Evolutionary conservation across 2,113 vertebrate genomes (phyloP), one percentile per base, ranked within the genome.

Genomic region (Gambusia affinis): DNA sequence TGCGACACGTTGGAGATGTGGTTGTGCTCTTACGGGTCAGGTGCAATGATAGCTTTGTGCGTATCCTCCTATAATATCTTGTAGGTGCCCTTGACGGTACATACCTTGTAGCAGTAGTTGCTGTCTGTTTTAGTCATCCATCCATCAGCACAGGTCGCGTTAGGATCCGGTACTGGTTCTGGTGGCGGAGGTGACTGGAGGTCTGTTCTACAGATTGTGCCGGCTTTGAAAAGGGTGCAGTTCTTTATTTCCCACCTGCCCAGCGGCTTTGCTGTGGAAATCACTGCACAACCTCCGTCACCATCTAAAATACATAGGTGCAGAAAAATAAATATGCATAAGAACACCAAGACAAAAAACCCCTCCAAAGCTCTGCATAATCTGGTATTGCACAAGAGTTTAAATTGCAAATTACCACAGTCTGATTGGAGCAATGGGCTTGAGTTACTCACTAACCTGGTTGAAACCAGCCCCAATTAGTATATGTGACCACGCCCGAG

Each of bases 51-150:
- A 3, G 35, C 12, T 37, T 37, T 37, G 35, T 37, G 35, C 2
- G 10, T 37, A 0, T 37, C 35, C 35, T 37, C 35, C 35, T 37
- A 37, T 12, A 11, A 37, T 37, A 2, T 37, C 8, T 8, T 37
- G 35, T 37, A 37, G 35, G 35, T 11, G 10, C 35, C 35, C 35
- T 37, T 37, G 35, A 15, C 17, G 19, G 5, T 19, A 74, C 82
- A 84, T 84, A 97, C 97, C 96, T 98, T 99, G 87, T 97, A 98
- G 91, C 98, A 99, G 81, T 96, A 95, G 85, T 88, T 85, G 8
- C 81, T 89, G 73, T 88, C 76, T 0, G 87, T 76, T 64, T 77
- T 88, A 33, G 93, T 93, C 22, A 93, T 57, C 98, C 98, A 99
- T 15, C 96, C 97, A 60, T 88, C 70, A 3, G 97, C 94, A 88